Percentiles rank a stretch among this genome's conserved stretches.
Evolutionary conservation across 2,113 vertebrate species (phyloP).

Genomic region (Rhadina sibilatrix): DNA sequence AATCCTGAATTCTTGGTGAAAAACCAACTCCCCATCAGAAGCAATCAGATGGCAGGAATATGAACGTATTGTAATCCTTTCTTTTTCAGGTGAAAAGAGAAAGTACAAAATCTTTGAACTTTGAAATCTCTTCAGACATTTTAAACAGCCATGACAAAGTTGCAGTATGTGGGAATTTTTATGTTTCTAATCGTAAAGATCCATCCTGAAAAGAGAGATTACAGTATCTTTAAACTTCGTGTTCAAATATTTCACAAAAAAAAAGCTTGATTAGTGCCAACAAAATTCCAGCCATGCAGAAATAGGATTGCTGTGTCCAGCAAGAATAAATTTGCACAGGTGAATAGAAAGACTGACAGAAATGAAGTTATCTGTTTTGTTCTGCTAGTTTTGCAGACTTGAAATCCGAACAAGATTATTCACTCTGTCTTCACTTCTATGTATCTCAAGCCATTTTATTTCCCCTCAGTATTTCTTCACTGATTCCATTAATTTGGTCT

Average conservation of each 20-base stretch:
- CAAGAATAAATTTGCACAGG: background rate
- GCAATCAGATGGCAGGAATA: conserved; percentile 10
- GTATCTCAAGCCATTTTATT: background rate
- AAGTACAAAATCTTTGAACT: conserved; percentile 55
- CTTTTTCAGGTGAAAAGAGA: conserved; percentile 20
- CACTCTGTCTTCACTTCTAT: background rate
- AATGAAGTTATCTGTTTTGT: background rate
- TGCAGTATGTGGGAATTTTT: conserved; percentile 39
- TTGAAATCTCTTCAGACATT: conserved; percentile 47
- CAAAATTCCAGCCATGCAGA: conserved; percentile 15
- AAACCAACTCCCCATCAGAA: background rate
- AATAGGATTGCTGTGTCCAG: background rate
- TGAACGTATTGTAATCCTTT: conserved; percentile 19
- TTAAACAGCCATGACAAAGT: conserved; percentile 50
- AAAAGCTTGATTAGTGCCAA: conserved; percentile 62
- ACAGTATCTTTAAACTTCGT: conserved; percentile 49
- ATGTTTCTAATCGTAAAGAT: conserved; percentile 61
- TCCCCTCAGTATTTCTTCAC: background rate
- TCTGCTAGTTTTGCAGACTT: background rate
- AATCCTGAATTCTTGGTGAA: background rate
- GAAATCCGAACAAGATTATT: background rate
- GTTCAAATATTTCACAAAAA: conserved; percentile 58
- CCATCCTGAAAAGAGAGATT: conserved; percentile 59
- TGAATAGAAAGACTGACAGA: background rate
- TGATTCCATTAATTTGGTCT: background rate